Evolutionary conservation across 2,113 vertebrate genomes (phyloP).

Genomic region (Pycnonotus jocosus): DNA sequence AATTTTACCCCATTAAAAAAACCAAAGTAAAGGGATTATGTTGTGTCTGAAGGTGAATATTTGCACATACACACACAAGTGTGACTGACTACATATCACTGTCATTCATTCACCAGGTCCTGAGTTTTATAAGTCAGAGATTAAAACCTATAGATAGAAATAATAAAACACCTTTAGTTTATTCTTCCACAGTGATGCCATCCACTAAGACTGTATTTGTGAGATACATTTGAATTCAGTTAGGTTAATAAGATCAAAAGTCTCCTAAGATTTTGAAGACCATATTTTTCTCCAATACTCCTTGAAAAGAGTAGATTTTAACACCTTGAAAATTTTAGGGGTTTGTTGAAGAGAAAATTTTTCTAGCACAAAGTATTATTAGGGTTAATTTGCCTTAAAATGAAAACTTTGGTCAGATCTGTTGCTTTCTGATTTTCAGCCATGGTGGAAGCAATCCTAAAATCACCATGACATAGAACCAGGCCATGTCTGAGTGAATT

Average conservation of each 20-base stretch:
- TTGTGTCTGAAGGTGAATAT: background rate
- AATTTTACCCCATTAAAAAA: background rate
- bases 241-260: background rate
- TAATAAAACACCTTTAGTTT: background rate
- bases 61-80: accelerated
- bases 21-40: accelerated
- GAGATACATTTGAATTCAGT: background rate
- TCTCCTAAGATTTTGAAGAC: background rate
- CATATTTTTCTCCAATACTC: background rate
- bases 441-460: background rate
- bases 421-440: background rate
- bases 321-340: background rate
- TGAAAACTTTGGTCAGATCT: background rate
- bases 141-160: background rate
- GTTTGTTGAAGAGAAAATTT: background rate
- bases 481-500: background rate
- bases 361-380: background rate
- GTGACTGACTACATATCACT: background rate
- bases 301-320: background rate
- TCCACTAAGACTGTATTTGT: background rate
- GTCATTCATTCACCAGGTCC: background rate
- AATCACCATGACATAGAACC: background rate
- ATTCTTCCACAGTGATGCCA: background rate
- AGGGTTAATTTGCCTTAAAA: background rate
- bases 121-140: background rate